Evolutionary conservation across 2,797 vertebrate species (phyloP).

Genomic region (Iguana delicatissima): DNA sequence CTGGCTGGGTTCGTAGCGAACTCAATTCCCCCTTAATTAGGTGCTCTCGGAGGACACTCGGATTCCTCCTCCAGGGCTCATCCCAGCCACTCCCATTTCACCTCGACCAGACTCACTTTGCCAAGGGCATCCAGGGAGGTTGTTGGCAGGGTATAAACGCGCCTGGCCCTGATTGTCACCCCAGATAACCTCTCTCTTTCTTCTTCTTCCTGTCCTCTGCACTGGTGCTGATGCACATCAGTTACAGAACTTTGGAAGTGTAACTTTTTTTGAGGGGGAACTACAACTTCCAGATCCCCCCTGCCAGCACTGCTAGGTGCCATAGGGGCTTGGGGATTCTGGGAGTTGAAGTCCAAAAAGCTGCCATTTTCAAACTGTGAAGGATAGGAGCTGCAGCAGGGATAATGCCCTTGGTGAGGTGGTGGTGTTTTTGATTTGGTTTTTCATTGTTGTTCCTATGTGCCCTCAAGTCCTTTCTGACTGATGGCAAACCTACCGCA

Average conservation of each 20-base stretch:
- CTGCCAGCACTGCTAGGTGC: too few relatives aligned
- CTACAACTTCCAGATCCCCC: too few relatives aligned
- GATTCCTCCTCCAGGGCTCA: neutral
- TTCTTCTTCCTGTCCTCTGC: too few relatives aligned
- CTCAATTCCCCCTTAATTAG: neutral
- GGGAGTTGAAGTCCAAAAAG: neutral
- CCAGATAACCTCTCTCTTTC: neutral
- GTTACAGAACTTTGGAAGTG: neutral
- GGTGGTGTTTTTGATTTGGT: neutral
- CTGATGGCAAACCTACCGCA: too few relatives aligned
- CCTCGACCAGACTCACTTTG: neutral
- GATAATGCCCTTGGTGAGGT: too few relatives aligned
- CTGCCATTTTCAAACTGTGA: neutral
- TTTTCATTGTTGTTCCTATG: too few relatives aligned
- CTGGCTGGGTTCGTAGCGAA: neutral
- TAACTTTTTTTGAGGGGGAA: neutral
- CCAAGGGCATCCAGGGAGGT: neutral
- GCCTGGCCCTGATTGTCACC: neutral
- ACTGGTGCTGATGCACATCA: rapidly evolving
- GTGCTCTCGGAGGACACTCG: neutral
- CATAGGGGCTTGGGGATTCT: neutral
- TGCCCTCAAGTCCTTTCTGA: too few relatives aligned
- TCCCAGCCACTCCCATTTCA: neutral
- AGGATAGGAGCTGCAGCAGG: too few relatives aligned
- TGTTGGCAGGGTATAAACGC: neutral